Conservation (phyloP, 2,888 invertebrate genomes). For the Ferdinandea cuprea region DNA sequence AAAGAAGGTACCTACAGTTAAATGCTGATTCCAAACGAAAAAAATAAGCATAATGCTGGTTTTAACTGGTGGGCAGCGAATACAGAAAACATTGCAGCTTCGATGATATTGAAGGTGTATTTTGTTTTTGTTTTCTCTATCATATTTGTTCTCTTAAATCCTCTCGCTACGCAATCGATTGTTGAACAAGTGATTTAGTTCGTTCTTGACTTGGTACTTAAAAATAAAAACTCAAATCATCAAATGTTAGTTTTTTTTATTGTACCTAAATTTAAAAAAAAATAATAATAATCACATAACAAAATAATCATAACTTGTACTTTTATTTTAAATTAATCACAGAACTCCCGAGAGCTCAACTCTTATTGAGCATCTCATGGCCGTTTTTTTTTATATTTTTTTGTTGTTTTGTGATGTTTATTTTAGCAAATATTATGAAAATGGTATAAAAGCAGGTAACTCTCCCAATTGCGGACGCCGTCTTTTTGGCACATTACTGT, state of each 20-base stretch:
- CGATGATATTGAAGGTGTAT: too few species aligned
- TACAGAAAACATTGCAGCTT: too few species aligned
- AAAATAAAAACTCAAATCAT: too few species aligned
- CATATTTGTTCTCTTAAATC: too few species aligned
- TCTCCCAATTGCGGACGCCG: conserved; percentile 80
- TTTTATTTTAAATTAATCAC: conserved; percentile 68
- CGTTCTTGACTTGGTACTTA: too few species aligned
- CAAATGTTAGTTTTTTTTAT: background rate
- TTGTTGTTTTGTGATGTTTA: conserved; percentile 25
- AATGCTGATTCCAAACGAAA: too few species aligned
- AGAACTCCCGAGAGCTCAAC: conserved; percentile 46
- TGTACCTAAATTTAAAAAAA: conserved; percentile 41
- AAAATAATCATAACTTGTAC: conserved; percentile 59
- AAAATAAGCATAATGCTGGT: too few species aligned
- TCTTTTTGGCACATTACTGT: conserved; percentile 47
- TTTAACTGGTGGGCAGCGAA: too few species aligned
- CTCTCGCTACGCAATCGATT: too few species aligned
- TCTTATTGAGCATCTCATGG: conserved; percentile 13
- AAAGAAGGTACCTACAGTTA: too few species aligned
- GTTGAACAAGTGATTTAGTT: too few species aligned
- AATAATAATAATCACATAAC: conserved; percentile 2
- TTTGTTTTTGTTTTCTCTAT: too few species aligned
- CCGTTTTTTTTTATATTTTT: conserved; percentile 1
- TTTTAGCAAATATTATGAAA: conserved; percentile 75
- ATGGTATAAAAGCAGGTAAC: conserved; percentile 82